Evolutionary conservation across 2,797 vertebrate genomes (phyloP).

Genomic region (Coracias cyanogaster): DNA sequence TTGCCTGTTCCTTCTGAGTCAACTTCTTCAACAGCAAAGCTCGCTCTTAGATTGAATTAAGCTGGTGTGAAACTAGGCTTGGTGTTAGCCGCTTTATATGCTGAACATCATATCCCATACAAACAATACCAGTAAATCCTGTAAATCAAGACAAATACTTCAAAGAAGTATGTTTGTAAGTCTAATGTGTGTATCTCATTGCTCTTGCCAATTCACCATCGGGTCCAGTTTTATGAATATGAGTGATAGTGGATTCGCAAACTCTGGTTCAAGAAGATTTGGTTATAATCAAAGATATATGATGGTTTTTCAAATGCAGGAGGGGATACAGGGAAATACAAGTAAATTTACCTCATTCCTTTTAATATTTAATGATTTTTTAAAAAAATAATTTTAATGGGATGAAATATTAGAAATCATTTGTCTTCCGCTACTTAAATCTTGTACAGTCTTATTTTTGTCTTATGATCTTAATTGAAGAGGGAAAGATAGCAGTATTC

Average conservation of each 20-base stretch:
- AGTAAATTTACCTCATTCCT: neutral
- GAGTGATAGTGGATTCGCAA: neutral
- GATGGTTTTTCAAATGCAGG: neutral
- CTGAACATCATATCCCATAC: neutral
- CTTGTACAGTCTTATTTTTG: neutral
- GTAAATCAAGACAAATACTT: neutral
- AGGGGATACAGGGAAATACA: neutral
- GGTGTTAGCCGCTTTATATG: neutral
- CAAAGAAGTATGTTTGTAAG: neutral
- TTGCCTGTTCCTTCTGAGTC: neutral
- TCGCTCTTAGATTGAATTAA: neutral
- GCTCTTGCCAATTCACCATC: neutral
- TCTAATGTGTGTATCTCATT: neutral
- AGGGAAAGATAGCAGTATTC: neutral
- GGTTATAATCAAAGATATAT: neutral
- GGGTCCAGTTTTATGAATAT: neutral
- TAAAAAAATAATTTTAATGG: neutral
- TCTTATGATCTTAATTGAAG: neutral
- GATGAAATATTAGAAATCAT: neutral
- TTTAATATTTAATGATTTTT: neutral
- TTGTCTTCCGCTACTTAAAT: neutral
- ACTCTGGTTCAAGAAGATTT: neutral
- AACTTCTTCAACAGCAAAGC: neutral
- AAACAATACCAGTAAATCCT: neutral
- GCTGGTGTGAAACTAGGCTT: neutral